A percentile compares a stretch with the other conserved stretches of the same genome.
Evolutionary conservation across 2,797 vertebrate species (phyloP).

Genomic region (Coregonus ussuriensis): DNA sequence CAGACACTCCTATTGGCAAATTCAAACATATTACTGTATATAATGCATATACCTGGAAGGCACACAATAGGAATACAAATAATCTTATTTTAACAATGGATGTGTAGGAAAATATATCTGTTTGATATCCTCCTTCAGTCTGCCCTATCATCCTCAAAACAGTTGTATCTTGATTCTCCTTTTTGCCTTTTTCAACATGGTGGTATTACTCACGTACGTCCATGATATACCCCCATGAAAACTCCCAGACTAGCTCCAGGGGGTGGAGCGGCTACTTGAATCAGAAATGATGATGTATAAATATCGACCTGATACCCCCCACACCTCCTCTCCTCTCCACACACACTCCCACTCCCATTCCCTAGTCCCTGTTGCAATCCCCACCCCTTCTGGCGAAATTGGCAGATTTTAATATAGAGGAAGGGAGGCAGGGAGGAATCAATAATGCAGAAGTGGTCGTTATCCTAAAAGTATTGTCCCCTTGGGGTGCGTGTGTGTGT

Average conservation of each 20-base stretch:
- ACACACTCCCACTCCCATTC: slow-evolving; percentile 12
- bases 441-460: slow-evolving; percentile 80
- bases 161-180: no score
- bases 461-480: slow-evolving; percentile 79
- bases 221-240: not conserved
- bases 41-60: not conserved
- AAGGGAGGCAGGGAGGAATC: slow-evolving; percentile 67
- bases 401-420: slow-evolving; percentile 73
- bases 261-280: slow-evolving; percentile 35
- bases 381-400: slow-evolving; percentile 54
- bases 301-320: slow-evolving; percentile 67
- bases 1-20: slow-evolving; percentile 25
- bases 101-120: no score
- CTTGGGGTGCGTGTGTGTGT: slow-evolving; percentile 44
- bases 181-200: no score
- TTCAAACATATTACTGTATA: not conserved
- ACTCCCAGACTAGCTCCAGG: not conserved
- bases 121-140: no score
- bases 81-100: no score
- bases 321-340: not conserved
- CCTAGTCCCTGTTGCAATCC: slow-evolving; percentile 60
- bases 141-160: no score
- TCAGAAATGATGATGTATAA: slow-evolving; percentile 70
- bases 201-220: no score
- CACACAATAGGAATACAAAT: no score